phyloP scores from a whole-genome alignment of 2,113 vertebrate genomes.

The Gallinago undulata region DNA sequence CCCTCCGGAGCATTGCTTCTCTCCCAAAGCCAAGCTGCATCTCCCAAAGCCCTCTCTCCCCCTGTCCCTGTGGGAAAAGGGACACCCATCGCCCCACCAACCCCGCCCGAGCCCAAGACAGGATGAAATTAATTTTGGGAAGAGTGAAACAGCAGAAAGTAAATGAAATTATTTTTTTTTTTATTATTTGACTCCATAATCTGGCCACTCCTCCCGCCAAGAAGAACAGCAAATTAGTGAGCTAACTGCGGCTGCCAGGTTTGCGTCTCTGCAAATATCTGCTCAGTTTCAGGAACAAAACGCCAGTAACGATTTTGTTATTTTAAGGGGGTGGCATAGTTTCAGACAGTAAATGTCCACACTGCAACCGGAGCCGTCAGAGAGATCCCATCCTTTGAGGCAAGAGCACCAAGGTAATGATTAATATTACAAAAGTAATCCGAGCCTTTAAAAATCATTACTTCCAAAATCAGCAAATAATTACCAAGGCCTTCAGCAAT shows the following conservation, averaged over 20 bases:
- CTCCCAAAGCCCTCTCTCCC: neutral
- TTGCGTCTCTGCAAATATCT: neutral
- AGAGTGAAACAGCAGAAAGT: neutral
- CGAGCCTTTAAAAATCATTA: neutral
- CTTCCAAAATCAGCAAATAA: constrained; percentile 53
- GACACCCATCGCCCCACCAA: neutral
- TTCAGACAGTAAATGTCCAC: constrained; percentile 5
- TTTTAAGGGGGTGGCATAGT: neutral
- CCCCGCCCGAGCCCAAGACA: neutral
- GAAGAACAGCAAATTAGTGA: neutral
- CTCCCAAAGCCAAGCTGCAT: neutral
- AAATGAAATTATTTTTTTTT: neutral
- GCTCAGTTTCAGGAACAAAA: neutral
- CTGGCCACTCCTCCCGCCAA: neutral
- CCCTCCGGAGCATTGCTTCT: neutral
- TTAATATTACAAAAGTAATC: constrained; percentile 38
- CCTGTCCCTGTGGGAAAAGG: neutral
- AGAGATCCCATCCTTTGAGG: neutral
- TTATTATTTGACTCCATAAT: neutral
- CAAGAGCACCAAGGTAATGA: neutral
- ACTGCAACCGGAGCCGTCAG: neutral
- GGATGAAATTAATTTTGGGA: neutral
- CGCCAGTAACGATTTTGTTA: neutral
- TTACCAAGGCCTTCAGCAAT: constrained; percentile 27
- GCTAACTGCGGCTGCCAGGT: neutral